Percentiles rank a stretch among this genome's conserved stretches.
These are phyloP conservation scores for Tenthredo scrophulariae DNA, from an alignment of 2,888 invertebrate genomes.

Conservation along the genomic window DNA sequence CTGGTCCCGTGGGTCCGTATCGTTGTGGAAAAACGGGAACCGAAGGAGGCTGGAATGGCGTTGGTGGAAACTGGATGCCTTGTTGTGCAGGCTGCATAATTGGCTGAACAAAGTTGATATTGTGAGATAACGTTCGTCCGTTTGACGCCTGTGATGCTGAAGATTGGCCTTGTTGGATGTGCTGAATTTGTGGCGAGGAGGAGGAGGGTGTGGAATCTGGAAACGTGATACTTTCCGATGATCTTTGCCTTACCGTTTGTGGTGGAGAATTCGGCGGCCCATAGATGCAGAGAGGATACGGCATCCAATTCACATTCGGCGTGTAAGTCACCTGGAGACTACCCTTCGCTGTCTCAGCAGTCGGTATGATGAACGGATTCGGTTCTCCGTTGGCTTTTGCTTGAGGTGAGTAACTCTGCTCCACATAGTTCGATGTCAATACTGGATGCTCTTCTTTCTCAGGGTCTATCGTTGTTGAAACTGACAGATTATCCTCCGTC, in stretches of 20 bases:
- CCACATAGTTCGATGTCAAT: neutral
- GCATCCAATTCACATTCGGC: conserved; percentile 64
- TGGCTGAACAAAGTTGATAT: conserved; percentile 54
- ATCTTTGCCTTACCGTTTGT: conserved; percentile 27
- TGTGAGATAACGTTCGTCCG: conserved; percentile 53
- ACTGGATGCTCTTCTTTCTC: neutral
- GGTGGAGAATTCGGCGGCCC: conserved; percentile 57
- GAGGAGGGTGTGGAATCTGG: conserved; percentile 56
- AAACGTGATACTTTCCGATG: conserved; percentile 53
- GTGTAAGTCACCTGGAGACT: conserved; percentile 70
- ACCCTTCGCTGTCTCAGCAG: conserved; percentile 68
- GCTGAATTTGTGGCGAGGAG: neutral
- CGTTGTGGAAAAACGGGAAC: conserved; percentile 38
- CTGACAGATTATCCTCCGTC: neutral
- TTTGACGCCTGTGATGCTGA: conserved; percentile 45
- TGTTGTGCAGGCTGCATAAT: conserved; percentile 36
- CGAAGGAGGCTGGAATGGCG: neutral
- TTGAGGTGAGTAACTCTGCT: neutral
- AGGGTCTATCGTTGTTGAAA: neutral
- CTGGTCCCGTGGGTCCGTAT: conserved; percentile 60
- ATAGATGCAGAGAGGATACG: conserved; percentile 67
- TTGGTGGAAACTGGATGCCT: conserved; percentile 45
- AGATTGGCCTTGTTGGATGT: conserved; percentile 17
- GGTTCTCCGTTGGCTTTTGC: conserved; percentile 54
- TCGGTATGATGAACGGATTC: conserved; percentile 58